These are phyloP conservation scores for Dichetophora obliterata DNA, from an alignment of 2,888 invertebrate genomes.

Conservation along the genomic window DNA sequence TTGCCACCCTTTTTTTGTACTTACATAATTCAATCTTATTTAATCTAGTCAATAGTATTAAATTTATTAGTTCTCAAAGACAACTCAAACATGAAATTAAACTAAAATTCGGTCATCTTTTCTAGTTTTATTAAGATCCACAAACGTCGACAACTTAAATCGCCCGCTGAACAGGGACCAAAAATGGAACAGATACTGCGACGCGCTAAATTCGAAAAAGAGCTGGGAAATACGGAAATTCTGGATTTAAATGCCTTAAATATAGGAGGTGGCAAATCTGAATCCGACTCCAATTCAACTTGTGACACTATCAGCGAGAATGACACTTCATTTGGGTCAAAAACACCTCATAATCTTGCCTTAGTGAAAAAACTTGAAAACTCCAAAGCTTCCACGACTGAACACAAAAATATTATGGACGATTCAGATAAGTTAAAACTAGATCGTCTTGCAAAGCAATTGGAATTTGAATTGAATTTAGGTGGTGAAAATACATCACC, in stretches of 20 bases:
- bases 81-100: too few species aligned
- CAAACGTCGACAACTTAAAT: constrained; percentile 46
- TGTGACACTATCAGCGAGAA: constrained; percentile 13
- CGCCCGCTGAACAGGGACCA: constrained; percentile 46
- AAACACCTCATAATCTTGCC: constrained; percentile 4
- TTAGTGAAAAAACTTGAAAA: constrained; percentile 22
- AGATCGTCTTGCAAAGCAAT: neutral
- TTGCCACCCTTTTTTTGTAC: too few species aligned
- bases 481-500: neutral
- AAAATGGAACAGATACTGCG: constrained; percentile 50
- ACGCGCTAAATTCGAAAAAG: constrained; percentile 46
- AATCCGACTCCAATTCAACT: constrained; percentile 24
- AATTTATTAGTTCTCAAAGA: too few species aligned
- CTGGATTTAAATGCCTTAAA: constrained; percentile 48
- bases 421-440: constrained; percentile 1
- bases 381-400: neutral
- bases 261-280: constrained; percentile 37
- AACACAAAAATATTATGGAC: neutral
- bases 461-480: neutral
- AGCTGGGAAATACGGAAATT: constrained; percentile 46
- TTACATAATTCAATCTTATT: too few species aligned
- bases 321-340: neutral
- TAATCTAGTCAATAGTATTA: too few species aligned
- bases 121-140: constrained; percentile 3
- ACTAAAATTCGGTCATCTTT: too few species aligned